Percentiles rank a stretch among this genome's conserved stretches.
Conservation (phyloP, 1,140 invertebrate genomes). For the Mactra quadrangularis region DNA sequence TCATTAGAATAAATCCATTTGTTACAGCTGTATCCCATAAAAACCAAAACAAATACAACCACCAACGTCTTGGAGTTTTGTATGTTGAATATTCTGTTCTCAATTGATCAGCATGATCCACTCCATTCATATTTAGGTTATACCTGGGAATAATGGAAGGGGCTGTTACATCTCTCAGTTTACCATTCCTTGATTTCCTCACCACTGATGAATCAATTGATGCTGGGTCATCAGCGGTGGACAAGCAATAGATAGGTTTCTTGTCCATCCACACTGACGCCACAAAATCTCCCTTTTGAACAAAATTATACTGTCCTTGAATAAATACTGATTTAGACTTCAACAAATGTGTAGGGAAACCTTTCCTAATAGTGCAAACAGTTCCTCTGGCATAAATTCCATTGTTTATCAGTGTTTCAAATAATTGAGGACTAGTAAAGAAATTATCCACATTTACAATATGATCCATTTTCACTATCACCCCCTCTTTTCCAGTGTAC, state of each 20-base stretch:
- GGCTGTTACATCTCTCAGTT: background rate
- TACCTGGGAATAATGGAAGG: background rate
- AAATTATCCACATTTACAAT: conserved; percentile 16
- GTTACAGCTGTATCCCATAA: too few species aligned
- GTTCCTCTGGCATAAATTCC: conserved; percentile 19
- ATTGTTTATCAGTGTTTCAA: background rate
- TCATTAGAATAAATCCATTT: background rate
- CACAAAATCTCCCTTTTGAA: background rate
- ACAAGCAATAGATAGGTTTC: background rate
- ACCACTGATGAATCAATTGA: background rate
- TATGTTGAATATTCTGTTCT: background rate
- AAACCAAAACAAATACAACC: background rate
- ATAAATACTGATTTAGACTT: background rate
- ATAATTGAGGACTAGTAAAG: conserved; percentile 10
- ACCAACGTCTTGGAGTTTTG: background rate
- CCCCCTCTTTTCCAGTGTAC: conserved; percentile 37
- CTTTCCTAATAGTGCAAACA: background rate
- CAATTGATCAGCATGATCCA: background rate
- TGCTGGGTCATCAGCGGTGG: conserved; percentile 23
- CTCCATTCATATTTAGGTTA: background rate
- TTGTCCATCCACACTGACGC: conserved; percentile 25
- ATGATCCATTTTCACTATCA: background rate
- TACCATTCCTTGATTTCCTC: background rate
- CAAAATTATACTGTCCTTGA: background rate
- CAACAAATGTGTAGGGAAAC: background rate